A percentile compares a stretch with the other conserved stretches of the same genome.
Conservation (phyloP, 1,140 invertebrate genomes). For the honey bee (Apis mellifera) region Amel_HAv3.1 CM009936.2:9806501-9807000, state of each 20-base stretch:
- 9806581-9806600: slow-evolving; percentile 43
- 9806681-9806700: too few relatives aligned
- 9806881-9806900: not conserved
- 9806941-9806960: not conserved
- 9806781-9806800: too few relatives aligned
- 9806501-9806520: too few relatives aligned
- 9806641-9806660: slow-evolving; percentile 8
- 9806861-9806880: slow-evolving; percentile 38
- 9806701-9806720: slow-evolving; percentile 49
- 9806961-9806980: slow-evolving; percentile 7
- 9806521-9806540: too few relatives aligned
- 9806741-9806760: not conserved
- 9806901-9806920: not conserved
- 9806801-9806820: too few relatives aligned
- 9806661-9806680: not conserved
- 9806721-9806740: not conserved
- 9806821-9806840: slow-evolving; percentile 22
- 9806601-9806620: slow-evolving; percentile 41
- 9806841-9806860: slow-evolving; percentile 50
- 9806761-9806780: not conserved
- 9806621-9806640: slow-evolving; percentile 51
- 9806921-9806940: too few relatives aligned
- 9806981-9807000: slow-evolving; percentile 35
- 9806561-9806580: slow-evolving; percentile 50
- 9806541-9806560: not conserved